These are phyloP conservation scores for Chromis chromis DNA, from an alignment of 2,797 vertebrate genomes.

Conservation along the genomic window DNA sequence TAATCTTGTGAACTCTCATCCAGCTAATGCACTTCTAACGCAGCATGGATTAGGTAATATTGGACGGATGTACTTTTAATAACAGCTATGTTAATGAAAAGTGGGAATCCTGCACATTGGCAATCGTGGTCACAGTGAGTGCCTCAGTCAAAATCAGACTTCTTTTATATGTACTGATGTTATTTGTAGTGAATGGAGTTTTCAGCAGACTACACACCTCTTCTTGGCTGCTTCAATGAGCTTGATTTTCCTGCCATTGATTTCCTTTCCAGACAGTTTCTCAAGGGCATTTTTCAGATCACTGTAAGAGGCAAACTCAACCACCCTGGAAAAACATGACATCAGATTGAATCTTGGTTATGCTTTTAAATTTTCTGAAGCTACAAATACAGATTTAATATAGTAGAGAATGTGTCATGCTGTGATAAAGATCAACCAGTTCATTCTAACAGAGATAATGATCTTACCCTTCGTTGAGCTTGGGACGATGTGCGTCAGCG, in stretches of 20 bases:
- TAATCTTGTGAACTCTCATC: no score
- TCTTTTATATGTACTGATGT: not conserved
- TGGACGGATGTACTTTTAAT: no score
- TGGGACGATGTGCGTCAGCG: slow-evolving; percentile 96
- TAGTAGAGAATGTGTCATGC: no score
- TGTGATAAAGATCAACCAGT: not conserved
- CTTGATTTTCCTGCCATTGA: slow-evolving; percentile 98
- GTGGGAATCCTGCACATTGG: no score
- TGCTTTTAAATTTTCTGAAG: not conserved
- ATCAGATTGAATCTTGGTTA: not conserved
- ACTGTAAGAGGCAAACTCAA: slow-evolving; percentile 97
- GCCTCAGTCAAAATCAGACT: no score
- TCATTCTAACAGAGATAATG: not conserved
- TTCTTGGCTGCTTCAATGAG: slow-evolving; percentile 94
- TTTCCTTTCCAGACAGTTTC: slow-evolving; percentile 97
- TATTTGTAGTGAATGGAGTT: not conserved
- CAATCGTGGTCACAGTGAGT: no score
- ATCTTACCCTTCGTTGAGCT: slow-evolving; percentile 95
- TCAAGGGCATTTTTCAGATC: slow-evolving; percentile 98
- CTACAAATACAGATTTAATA: not conserved
- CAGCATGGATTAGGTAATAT: no score
- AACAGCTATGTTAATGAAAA: no score
- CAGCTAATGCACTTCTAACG: no score
- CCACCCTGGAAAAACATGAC: slow-evolving; percentile 83
- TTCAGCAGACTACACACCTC: slow-evolving; percentile 71